These are phyloP conservation scores for Antechinus stuartii DNA, from an alignment of 2,113 vertebrate genomes.

Conservation along the genomic window DNA sequence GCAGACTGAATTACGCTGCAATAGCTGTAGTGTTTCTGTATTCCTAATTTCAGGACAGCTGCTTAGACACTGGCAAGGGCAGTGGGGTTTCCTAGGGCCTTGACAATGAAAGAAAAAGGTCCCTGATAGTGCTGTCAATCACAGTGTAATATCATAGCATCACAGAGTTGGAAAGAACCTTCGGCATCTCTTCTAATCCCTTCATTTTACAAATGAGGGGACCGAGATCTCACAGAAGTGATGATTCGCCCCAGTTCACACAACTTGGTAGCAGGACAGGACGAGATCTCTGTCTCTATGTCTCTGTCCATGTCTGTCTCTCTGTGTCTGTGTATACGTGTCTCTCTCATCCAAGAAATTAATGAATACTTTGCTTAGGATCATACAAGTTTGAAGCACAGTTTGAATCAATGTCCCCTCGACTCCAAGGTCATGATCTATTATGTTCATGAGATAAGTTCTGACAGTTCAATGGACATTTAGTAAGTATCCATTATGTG, in stretches of 20 bases:
- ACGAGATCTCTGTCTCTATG: neutral
- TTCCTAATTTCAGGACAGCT: rapidly evolving
- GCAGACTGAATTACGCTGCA: constrained; percentile 15
- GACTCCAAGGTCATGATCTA: neutral
- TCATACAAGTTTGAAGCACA: neutral
- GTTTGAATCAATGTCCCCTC: neutral
- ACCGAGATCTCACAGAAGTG: neutral
- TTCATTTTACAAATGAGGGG: neutral
- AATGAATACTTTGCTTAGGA: neutral
- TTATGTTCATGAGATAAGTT: neutral
- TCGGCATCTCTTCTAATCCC: neutral
- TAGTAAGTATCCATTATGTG: neutral
- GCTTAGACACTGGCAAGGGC: neutral
- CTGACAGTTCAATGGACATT: neutral
- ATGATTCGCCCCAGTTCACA: neutral
- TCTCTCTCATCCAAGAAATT: neutral
- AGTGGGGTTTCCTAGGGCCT: neutral
- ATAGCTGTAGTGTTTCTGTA: neutral
- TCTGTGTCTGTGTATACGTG: neutral
- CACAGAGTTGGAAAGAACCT: neutral
- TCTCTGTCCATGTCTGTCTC: neutral
- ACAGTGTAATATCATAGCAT: rapidly evolving
- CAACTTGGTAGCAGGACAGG: neutral
- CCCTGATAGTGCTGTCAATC: rapidly evolving
- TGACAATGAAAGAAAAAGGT: neutral